Conservation (phyloP, 2,797 vertebrate species). For the Decapterus maruadsi region DNA sequence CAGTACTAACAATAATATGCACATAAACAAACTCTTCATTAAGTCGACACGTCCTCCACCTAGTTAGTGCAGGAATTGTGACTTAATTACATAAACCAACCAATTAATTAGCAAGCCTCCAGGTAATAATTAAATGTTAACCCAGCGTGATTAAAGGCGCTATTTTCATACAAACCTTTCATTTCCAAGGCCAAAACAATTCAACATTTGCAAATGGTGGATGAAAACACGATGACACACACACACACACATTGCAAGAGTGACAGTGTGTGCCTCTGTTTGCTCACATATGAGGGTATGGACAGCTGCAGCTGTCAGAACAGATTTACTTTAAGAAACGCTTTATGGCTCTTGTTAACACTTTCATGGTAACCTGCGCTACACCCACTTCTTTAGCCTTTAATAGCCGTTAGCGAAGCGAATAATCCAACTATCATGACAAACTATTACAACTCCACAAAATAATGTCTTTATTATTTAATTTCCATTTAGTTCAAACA, state of each 20-base stretch:
- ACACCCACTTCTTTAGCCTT: too few relatives aligned
- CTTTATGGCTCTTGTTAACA: neutral
- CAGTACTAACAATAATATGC: neutral
- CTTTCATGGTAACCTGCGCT: neutral
- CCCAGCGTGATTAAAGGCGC: slow-evolving; percentile 48
- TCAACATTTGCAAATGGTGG: slow-evolving; percentile 23
- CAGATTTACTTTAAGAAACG: neutral
- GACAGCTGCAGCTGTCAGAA: slow-evolving; percentile 28
- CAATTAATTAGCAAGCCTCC: slow-evolving; percentile 57
- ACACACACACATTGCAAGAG: slow-evolving; percentile 25
- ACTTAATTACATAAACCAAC: slow-evolving; percentile 59
- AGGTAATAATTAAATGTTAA: slow-evolving; percentile 61
- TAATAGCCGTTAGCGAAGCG: too few relatives aligned
- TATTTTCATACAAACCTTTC: slow-evolving; percentile 22
- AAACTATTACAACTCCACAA: too few relatives aligned
- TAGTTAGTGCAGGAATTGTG: slow-evolving; percentile 18
- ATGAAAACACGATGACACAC: slow-evolving; percentile 44
- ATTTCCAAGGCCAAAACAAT: slow-evolving; percentile 50
- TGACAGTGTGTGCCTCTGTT: neutral
- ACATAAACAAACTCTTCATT: slow-evolving; percentile 40
- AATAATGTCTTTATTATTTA: too few relatives aligned
- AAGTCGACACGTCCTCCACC: slow-evolving; percentile 16
- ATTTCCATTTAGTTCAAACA: too few relatives aligned
- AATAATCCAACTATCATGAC: too few relatives aligned
- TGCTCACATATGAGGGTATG: slow-evolving; percentile 1